Evolutionary conservation across 2,888 invertebrate species (phyloP).

Genomic region (Cheilosia urbana): DNA sequence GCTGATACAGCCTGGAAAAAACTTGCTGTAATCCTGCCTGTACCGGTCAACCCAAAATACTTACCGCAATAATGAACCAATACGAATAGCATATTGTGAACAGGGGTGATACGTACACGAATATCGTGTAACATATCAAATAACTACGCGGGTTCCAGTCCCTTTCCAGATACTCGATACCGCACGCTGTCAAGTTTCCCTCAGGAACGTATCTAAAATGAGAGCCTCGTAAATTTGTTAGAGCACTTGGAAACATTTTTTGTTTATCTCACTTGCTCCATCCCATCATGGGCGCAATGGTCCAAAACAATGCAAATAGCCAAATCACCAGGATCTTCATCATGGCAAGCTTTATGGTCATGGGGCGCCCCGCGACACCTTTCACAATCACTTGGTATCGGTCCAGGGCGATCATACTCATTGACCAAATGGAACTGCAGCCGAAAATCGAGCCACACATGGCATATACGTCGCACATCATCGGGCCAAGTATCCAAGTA

Average conservation of each 20-base stretch:
- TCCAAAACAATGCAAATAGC: conserved; percentile 85
- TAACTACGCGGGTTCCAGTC: conserved; percentile 91
- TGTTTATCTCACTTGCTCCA: conserved; percentile 84
- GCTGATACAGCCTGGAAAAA: conserved; percentile 88
- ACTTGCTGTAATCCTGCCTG: no score
- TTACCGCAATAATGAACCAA: conserved; percentile 92
- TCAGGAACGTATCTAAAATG: conserved; percentile 93
- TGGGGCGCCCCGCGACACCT: conserved; percentile 85
- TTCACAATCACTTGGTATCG: conserved; percentile 97
- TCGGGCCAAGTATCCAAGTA: conserved; percentile 85
- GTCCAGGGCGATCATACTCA: conserved; percentile 96
- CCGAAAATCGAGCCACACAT: conserved; percentile 95
- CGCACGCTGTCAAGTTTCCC: conserved; percentile 97
- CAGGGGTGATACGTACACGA: conserved; percentile 91
- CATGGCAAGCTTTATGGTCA: conserved; percentile 85
- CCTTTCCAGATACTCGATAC: conserved; percentile 93
- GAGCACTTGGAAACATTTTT: neutral
- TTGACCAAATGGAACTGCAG: conserved; percentile 95
- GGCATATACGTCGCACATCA: conserved; percentile 94
- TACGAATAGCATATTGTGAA: conserved; percentile 93
- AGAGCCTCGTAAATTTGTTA: neutral
- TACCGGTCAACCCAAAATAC: neutral
- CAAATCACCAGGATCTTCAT: conserved; percentile 85
- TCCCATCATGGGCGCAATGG: conserved; percentile 85
- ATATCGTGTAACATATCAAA: conserved; percentile 90